A percentile compares a stretch with the other conserved stretches of the same genome.
Conservation (phyloP, 1,140 invertebrate genomes). For the Chironomus tepperi region DNA sequence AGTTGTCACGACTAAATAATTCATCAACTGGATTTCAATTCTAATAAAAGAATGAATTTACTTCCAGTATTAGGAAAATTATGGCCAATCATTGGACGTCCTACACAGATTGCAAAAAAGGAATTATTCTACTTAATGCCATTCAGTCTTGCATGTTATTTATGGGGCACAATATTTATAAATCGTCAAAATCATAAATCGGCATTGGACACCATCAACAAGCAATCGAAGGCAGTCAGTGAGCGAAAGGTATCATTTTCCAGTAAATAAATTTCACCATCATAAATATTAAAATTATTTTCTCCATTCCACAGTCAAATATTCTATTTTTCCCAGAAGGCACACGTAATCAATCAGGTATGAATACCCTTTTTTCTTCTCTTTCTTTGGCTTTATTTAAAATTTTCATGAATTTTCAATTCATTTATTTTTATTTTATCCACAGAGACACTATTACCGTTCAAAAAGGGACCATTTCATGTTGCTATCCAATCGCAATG, state of each 20-base stretch:
- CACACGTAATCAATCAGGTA: constrained; percentile 48
- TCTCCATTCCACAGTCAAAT: constrained; percentile 45
- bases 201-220: constrained; percentile 61
- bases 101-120: constrained; percentile 71
- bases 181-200: constrained; percentile 58
- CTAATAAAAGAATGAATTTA: too few relatives aligned
- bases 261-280: neutral
- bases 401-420: neutral
- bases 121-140: constrained; percentile 72
- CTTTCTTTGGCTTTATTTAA: too few relatives aligned
- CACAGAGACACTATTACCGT: constrained; percentile 58
- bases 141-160: constrained; percentile 72
- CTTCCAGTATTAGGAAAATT: constrained; percentile 64
- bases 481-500: constrained; percentile 74
- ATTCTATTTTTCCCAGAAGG: constrained; percentile 73
- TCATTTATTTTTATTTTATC: neutral
- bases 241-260: constrained; percentile 47
- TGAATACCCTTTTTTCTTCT: neutral
- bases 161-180: constrained; percentile 85
- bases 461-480: constrained; percentile 93
- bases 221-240: constrained; percentile 58
- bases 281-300: constrained; percentile 15
- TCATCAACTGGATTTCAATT: too few relatives aligned
- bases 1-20: too few relatives aligned
- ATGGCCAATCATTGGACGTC: constrained; percentile 67